A percentile compares a stretch with the other conserved stretches of the same genome.
phyloP scores from a whole-genome alignment of 2,888 invertebrate species.

The Eumerus sabulonum region DNA sequence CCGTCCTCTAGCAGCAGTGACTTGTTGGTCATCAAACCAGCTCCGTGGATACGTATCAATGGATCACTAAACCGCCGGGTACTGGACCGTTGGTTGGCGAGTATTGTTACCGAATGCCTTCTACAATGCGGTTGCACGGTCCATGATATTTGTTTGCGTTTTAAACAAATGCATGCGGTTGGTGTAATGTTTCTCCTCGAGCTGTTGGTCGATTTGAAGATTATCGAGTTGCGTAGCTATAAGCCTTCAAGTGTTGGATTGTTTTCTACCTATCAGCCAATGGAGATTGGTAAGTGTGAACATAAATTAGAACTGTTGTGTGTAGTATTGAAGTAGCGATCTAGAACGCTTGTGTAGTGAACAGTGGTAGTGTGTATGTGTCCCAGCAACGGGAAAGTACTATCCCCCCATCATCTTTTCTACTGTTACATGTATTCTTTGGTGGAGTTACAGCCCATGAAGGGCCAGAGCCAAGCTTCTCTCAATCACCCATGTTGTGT shows the following conservation, averaged over 20 bases:
- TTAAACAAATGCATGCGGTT: conserved; percentile 84
- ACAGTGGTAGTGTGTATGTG: too few relatives aligned
- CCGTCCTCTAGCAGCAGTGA: conserved; percentile 69
- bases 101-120: conserved; percentile 84
- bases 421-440: too few relatives aligned
- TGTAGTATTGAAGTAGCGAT: too few relatives aligned
- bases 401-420: too few relatives aligned
- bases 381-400: too few relatives aligned
- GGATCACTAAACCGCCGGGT: conserved; percentile 85
- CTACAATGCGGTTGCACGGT: conserved; percentile 82
- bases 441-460: too few relatives aligned
- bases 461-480: too few relatives aligned
- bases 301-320: too few relatives aligned
- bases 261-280: conserved; percentile 78
- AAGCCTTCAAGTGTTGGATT: conserved; percentile 70
- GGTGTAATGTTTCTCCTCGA: conserved; percentile 78
- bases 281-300: conserved; percentile 47
- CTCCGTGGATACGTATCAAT: conserved; percentile 88
- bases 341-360: too few relatives aligned
- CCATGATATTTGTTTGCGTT: conserved; percentile 81
- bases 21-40: conserved; percentile 74
- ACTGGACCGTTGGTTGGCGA: conserved; percentile 85
- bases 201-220: conserved; percentile 81
- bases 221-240: conserved; percentile 45
- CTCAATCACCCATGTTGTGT: too few relatives aligned